Evolutionary conservation across 2,113 vertebrate genomes (phyloP).

Genomic region (Epinephelus moara): DNA sequence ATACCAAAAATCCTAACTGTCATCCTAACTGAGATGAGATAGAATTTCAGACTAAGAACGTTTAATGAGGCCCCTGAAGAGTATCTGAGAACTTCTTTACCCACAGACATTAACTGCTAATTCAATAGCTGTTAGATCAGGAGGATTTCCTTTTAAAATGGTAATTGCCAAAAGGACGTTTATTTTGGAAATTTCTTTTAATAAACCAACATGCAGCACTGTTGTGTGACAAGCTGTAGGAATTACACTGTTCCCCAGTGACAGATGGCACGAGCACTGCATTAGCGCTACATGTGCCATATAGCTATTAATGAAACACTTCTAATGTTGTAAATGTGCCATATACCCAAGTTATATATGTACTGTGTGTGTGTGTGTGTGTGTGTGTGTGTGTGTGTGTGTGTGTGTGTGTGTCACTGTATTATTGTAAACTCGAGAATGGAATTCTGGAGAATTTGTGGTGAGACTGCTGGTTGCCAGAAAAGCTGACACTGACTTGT

Average conservation of each 20-base stretch:
- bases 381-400: neutral
- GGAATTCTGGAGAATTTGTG: neutral
- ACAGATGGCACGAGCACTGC: slow-evolving; percentile 51
- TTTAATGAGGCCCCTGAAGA: neutral
- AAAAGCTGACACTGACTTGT: neutral
- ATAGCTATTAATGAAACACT: slow-evolving; percentile 28
- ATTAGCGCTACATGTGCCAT: slow-evolving; percentile 20
- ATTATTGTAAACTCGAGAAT: too few species aligned
- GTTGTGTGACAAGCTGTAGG: slow-evolving; percentile 45
- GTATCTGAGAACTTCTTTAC: neutral
- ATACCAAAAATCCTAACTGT: too few species aligned
- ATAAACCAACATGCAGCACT: slow-evolving; percentile 31
- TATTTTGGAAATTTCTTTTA: slow-evolving; percentile 30
- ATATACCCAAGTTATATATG: neutral
- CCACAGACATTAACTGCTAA: slow-evolving; percentile 11
- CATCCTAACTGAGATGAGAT: too few species aligned
- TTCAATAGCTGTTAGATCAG: neutral
- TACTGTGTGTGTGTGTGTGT: too few species aligned
- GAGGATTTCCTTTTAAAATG: slow-evolving; percentile 20
- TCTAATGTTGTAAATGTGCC: slow-evolving; percentile 28
- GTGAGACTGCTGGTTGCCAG: neutral
- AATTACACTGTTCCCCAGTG: slow-evolving; percentile 32
- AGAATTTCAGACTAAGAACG: too few species aligned
- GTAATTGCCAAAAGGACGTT: neutral
- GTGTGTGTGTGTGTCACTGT: neutral